phyloP scores from a whole-genome alignment of 2,113 vertebrate species.

The Glaucomys volans region DNA sequence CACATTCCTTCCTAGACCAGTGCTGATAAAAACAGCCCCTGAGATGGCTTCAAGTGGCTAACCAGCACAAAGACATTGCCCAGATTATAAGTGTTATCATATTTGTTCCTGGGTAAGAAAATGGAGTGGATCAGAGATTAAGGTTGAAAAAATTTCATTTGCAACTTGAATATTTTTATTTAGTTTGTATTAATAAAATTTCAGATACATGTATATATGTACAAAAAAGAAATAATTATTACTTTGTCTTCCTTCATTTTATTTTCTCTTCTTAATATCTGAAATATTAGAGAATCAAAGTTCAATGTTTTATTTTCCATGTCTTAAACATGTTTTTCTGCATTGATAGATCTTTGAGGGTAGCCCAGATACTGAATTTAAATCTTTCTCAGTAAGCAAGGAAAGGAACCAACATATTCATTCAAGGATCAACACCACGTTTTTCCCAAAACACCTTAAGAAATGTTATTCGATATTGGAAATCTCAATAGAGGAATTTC shows the following conservation, averaged over 20 bases:
- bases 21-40: not conserved
- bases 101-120: not conserved
- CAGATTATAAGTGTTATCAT: not conserved
- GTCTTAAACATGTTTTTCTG: not conserved
- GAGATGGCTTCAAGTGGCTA: not conserved
- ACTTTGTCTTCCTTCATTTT: not conserved
- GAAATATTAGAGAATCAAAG: not conserved
- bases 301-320: conserved; percentile 9
- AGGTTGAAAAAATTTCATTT: not conserved
- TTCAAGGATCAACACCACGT: not conserved
- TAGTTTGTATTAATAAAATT: conserved; percentile 20
- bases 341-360: not conserved
- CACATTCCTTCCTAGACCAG: too few relatives aligned
- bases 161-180: conserved; percentile 27
- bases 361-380: not conserved
- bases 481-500: not conserved
- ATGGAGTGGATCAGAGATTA: not conserved
- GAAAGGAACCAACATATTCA: not conserved
- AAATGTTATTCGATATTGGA: not conserved
- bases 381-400: not conserved
- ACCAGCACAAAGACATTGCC: not conserved
- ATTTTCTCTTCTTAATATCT: not conserved
- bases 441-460: not conserved
- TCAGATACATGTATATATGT: not conserved
- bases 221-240: not conserved